phyloP scores from a whole-genome alignment of 2,113 vertebrate species.

The Bubalus kerabau region DNA sequence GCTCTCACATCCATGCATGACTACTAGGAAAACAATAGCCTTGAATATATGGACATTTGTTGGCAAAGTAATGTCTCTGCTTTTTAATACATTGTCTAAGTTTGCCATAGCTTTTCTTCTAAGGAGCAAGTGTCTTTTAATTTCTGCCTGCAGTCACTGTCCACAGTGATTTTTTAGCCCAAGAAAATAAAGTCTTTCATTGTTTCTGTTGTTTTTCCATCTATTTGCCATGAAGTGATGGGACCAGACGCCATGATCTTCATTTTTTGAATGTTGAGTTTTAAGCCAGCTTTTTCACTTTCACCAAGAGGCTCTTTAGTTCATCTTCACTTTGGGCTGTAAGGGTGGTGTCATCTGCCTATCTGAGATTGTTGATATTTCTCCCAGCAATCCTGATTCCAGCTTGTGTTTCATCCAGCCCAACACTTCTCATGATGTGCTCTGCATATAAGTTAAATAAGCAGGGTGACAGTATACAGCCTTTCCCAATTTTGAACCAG shows the following conservation, averaged over 20 bases:
- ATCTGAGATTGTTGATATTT: background rate
- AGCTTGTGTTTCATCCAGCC: background rate
- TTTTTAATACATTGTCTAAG: background rate
- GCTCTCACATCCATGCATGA: background rate
- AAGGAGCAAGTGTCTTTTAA: background rate
- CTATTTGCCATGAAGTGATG: background rate
- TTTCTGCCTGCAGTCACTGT: background rate
- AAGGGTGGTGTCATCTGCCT: background rate
- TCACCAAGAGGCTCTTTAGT: background rate
- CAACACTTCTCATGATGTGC: background rate
- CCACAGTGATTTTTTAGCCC: background rate
- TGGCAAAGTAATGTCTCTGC: background rate
- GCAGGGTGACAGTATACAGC: background rate
- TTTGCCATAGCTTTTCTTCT: background rate
- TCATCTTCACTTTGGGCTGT: background rate
- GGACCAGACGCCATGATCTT: background rate
- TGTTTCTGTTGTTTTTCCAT: background rate
- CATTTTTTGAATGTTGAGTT: background rate
- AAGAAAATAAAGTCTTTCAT: background rate
- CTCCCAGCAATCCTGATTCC: background rate
- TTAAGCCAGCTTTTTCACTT: background rate
- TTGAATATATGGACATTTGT: background rate
- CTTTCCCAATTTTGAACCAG: background rate
- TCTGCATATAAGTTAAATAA: background rate
- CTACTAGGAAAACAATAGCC: background rate